Evolutionary conservation across 1,140 invertebrate genomes (phyloP).

Genomic region (Asbolus verrucosus): DNA sequence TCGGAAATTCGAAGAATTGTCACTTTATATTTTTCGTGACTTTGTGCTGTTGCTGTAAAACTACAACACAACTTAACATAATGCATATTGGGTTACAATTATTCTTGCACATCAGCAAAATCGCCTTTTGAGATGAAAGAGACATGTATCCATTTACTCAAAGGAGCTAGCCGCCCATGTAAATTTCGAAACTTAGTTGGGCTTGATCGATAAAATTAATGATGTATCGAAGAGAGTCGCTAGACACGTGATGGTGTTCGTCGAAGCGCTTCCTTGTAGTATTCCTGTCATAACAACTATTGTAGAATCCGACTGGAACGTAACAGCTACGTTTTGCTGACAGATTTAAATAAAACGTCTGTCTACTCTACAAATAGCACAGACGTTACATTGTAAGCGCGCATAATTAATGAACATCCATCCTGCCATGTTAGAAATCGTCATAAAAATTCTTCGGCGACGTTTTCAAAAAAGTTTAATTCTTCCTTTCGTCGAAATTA

Average conservation of each 20-base stretch:
- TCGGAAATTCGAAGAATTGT: too few species aligned
- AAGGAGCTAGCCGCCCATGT: too few species aligned
- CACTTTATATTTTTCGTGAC: too few species aligned
- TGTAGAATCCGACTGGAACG: constrained; percentile 11
- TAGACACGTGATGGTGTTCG: too few species aligned
- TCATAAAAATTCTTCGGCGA: not conserved
- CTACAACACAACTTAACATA: too few species aligned
- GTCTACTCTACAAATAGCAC: constrained; percentile 1
- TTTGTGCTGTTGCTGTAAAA: too few species aligned
- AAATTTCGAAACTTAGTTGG: constrained; percentile 4
- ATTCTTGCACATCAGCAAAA: too few species aligned
- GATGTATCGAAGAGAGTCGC: constrained; percentile 36
- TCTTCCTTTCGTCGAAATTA: too few species aligned
- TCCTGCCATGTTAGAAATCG: constrained; percentile 3
- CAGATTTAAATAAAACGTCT: constrained; percentile 32
- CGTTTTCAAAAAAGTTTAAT: too few species aligned
- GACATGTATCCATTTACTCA: too few species aligned
- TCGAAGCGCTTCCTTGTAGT: constrained; percentile 13
- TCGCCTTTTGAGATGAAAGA: too few species aligned
- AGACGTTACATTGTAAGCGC: not conserved
- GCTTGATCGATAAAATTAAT: constrained; percentile 33
- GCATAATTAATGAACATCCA: constrained; percentile 17
- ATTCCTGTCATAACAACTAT: constrained; percentile 29
- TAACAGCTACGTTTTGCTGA: not conserved
- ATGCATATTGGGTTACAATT: too few species aligned